Base-by-base conservation (phyloP, 2,113 vertebrate species). In the Ameiurus melas region DNA sequence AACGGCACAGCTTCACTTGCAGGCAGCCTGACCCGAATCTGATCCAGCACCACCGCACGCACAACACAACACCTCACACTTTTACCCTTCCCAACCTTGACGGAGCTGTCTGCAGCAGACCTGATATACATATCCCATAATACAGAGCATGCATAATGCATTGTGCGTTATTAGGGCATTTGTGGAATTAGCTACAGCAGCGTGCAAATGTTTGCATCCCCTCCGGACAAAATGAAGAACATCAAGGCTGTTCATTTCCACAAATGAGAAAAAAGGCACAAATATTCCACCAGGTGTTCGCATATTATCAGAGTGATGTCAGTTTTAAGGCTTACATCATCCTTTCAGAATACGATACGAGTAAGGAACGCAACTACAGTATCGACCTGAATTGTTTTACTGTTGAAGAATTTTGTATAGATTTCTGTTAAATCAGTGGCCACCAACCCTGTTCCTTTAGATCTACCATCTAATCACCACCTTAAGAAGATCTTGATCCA, bases 51-150 rank as follows among this genome's bases (percentile, higher is more conserved):
- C 47, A n/a, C 14, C 77, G 14, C 47, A 33, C 16, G 0, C 75
- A 27, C 9, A 80, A n/a, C 47, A 7, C n/a, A 20, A 57, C 33
- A 57, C 33, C 53, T 81, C n/a, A 19, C 58, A 81, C n/a, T 81
- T 58, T 33, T 58, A 33, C 55, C 12, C 79, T 33, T 82, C 9
- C 19, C 30, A 60, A 36, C 78, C 78, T 55, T 30, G 47, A 55
- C 14, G 10, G 43, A n/a, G 77, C n/a, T 22, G 80, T 60, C 57
- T 60, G 55, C 80, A 82, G 80, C 36, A 20, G 30, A 82, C 53
- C 55, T 60, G 80, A 82, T 82, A 60, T 82, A 36, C 80, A 36
- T 36, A 81, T 81, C 79, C 79, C 79, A 57, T 58, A 33, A 81
- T 58, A 60, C 80, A 57, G 17, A 5, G n/a, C 16, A 81, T 81